These are phyloP conservation scores for Brienomyrus brachyistius DNA, from an alignment of 2,113 vertebrate species.

Conservation along the genomic window DNA sequence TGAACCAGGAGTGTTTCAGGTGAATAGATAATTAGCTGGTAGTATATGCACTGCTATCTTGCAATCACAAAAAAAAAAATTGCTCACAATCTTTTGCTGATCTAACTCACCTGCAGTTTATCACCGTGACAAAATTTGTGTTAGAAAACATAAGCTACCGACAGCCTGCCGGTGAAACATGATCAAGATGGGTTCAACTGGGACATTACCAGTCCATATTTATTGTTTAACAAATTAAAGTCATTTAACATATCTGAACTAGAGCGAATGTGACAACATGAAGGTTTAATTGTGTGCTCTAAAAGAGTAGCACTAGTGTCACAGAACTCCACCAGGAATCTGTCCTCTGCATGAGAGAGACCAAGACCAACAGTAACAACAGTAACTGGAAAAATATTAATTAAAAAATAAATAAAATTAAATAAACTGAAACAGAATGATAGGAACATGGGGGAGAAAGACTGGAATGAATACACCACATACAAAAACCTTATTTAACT, in stretches of 20 bases:
- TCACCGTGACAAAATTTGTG: not conserved
- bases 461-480: not conserved
- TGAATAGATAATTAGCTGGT: not conserved
- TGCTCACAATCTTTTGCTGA: not conserved
- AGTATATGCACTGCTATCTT: not conserved
- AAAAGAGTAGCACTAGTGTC: not conserved
- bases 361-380: not conserved
- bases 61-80: not conserved
- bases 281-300: not conserved
- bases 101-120: not conserved
- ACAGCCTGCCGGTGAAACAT: not conserved
- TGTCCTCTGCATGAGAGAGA: not conserved
- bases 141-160: not conserved
- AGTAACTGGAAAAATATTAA: not conserved
- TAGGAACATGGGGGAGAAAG: not conserved
- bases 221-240: not conserved
- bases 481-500: not conserved
- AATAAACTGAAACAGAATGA: not conserved
- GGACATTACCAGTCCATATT: not conserved
- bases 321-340: not conserved
- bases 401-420: not conserved
- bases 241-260: not conserved
- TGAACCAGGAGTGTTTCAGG: not conserved
- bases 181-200: not conserved
- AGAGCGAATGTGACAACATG: not conserved